Base-by-base conservation (phyloP, 2,888 invertebrate species). In the Diaprepes abbreviatus region DNA sequence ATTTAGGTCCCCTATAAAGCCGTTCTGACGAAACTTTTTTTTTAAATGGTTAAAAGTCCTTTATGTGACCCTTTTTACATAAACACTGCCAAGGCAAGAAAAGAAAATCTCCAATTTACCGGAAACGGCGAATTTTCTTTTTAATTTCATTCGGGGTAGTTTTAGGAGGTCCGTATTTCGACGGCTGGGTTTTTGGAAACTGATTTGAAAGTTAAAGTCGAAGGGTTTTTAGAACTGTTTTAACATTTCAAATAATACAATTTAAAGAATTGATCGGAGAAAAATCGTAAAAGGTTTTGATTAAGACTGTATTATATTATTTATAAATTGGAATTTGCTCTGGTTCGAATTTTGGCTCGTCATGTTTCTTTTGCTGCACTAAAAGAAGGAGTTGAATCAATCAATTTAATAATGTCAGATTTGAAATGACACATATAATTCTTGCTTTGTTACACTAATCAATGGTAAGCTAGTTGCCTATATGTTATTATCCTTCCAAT, bases 21-120 rank as follows among this genome's bases (percentile, higher is more conserved):
- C 17, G 38, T 57, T 36, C 38, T 12, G 38, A 57, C 21, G 12
- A 38, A 57, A 57, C 35, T 57, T 57, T 36, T 21, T 36, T 36
- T 12, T 4, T n/a, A 38, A 57, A 16, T 21, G 38, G 38, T 38
- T 14, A 31, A 36, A 57, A 57, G 57, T 38, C 57, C 38, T 57
- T 57, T 57, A 38, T 57, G 38, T 21, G 36, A 24, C 57, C 57
- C 57, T 57, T 57, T 57, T 57, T 57, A 57, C 57, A 57, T 57
- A 57, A 57, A 57, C 57, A 57, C 57, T 24, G 38, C 21, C 36
- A 21, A 38, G 57, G 57, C 33, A 36, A 57, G 57, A 43, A 43
- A 38, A 24, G 58, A 58, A 58, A 58, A 58, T 28, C 58, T 58
- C 28, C 58, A 58, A 58, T 58, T 58, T 58, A 43, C 40, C 31